Base-by-base conservation (phyloP, 2,113 vertebrate species). In the Percopsis transmontana region DNA sequence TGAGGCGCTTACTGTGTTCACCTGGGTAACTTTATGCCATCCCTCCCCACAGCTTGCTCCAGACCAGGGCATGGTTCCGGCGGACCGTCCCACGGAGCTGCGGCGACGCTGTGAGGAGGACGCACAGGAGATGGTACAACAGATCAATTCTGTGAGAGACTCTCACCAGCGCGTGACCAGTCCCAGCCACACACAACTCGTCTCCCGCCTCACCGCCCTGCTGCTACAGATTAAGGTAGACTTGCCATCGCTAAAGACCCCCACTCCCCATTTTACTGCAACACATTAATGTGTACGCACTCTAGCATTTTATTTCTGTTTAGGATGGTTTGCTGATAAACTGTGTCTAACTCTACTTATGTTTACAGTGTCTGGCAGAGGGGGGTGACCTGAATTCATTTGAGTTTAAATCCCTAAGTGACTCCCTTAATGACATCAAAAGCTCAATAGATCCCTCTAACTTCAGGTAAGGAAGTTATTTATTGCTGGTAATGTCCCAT, bases 391-490 rank as follows among this genome's bases (percentile, higher is more conserved):
- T 98, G 86, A 99, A 99, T 90, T 98, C 97, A 33, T 99, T 99
- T 92, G 97, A 99, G 87, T 99, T 99, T 85, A 98, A 99, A 87
- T 98, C 97, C 56, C 88, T 99, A 84, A 99, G 95, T 50, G 97
- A 98, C 87, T 99, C 97, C 48, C 91, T 99, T 77, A 96, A 98
- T 76, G 97, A 99, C 85, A 99, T 99, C 80, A 99, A 98, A 85
- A 95, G 91, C 81, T 96, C 97, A 38, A 96, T 99, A 90, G 95
- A 97, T 87, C 88, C 93, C 64, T 96, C 96, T 70, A 99, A 99
- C 90, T 94, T 97, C 93, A 97, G 96, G 97, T 98, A 92, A 87
- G 58, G 19, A 57, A 10, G 6, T 5, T 7, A 62, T 15, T 27
- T 68, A 6, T 16, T 60, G 2, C 23, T n/a, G 16, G 3, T 48